phyloP scores from a whole-genome alignment of 2,888 invertebrate species.

The Empis stercorea region DNA sequence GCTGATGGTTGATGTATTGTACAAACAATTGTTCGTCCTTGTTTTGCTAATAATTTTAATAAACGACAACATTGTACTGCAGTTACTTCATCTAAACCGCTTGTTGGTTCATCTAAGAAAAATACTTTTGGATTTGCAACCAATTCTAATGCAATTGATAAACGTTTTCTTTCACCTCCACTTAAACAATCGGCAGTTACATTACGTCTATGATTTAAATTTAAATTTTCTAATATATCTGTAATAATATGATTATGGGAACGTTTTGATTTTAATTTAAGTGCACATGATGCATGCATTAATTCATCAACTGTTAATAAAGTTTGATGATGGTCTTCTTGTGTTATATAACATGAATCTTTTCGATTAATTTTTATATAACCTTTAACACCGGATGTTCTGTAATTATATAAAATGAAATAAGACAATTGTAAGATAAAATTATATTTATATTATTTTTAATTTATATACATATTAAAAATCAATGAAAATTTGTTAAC shows the following conservation, averaged over 20 bases:
- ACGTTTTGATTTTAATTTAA: conserved; percentile 44
- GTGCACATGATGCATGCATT: conserved; percentile 62
- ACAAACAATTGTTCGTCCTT: conserved; percentile 55
- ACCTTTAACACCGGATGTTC: conserved; percentile 53
- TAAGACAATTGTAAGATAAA: no score
- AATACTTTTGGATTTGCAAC: conserved; percentile 75
- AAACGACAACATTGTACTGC: conserved; percentile 47
- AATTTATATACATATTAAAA: no score
- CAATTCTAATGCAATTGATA: conserved; percentile 69
- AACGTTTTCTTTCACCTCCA: conserved; percentile 67
- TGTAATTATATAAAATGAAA: conserved; percentile 21
- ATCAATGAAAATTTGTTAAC: no score
- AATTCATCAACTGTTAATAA: conserved; percentile 60
- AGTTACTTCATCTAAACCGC: conserved; percentile 54
- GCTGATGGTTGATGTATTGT: conserved; percentile 61
- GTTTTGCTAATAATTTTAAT: conserved; percentile 43
- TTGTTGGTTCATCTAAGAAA: conserved; percentile 74
- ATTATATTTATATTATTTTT: no score
- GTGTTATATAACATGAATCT: conserved; percentile 71
- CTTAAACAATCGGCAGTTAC: conserved; percentile 43
- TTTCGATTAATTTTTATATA: conserved; percentile 56
- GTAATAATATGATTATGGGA: conserved; percentile 24
- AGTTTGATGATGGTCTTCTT: conserved; percentile 60
- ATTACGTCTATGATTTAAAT: conserved; percentile 30
- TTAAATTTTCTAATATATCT: conserved; percentile 30